A percentile compares a stretch with the other conserved stretches of the same genome.
Conservation (phyloP, 2,113 vertebrate genomes). For the Phylloscopus trochiloides region DNA sequence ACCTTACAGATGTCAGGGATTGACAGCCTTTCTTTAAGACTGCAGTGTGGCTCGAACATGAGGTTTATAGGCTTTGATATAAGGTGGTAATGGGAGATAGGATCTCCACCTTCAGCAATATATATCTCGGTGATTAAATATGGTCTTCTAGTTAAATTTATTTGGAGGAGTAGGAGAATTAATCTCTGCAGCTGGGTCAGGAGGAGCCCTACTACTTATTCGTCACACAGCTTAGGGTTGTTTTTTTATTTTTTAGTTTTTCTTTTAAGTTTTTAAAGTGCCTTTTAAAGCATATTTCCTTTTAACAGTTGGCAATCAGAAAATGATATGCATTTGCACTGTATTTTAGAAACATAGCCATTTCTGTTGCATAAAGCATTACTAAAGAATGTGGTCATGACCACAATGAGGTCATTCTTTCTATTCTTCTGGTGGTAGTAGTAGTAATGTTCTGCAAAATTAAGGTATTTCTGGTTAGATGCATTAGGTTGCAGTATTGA, state of each 20-base stretch:
- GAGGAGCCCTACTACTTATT: background rate
- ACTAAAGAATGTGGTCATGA: background rate
- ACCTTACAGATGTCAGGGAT: constrained; percentile 44
- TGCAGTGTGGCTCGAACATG: background rate
- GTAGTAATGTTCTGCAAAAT: background rate
- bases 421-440: background rate
- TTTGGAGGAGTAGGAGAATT: background rate
- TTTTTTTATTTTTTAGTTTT: background rate
- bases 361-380: background rate
- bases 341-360: background rate
- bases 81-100: background rate
- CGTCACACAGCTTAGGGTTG: background rate
- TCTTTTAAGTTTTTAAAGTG: background rate
- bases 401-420: background rate
- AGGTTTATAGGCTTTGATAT: background rate
- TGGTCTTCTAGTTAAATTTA: background rate
- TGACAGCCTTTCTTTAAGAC: constrained; percentile 23
- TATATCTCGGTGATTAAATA: background rate
- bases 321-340: background rate
- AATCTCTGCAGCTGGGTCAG: background rate
- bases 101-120: background rate
- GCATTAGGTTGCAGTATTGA: background rate
- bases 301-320: background rate
- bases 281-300: background rate
- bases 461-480: background rate